phyloP scores from a whole-genome alignment of 2,113 vertebrate species.

The Melanotaenia duboulayi region DNA sequence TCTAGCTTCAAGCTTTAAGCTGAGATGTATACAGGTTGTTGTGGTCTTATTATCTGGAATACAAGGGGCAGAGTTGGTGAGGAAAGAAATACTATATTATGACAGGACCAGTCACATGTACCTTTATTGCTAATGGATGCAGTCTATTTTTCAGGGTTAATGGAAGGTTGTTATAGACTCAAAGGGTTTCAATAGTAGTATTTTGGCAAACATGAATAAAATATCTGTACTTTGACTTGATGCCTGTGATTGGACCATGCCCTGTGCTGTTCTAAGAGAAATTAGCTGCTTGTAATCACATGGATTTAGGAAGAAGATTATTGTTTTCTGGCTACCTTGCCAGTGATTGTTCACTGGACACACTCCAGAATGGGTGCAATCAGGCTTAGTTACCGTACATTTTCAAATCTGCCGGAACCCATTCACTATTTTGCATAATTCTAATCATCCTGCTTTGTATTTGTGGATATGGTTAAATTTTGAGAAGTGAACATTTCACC shows the following conservation, averaged over 20 bases:
- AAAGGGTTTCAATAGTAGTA: background rate
- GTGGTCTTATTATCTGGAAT: conserved; percentile 1
- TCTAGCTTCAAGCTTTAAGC: conserved; percentile 6
- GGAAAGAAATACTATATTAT: background rate
- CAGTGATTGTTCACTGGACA: conserved; percentile 14
- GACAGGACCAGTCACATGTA: background rate
- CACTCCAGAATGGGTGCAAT: conserved; percentile 18
- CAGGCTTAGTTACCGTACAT: conserved; percentile 10
- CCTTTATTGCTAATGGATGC: background rate
- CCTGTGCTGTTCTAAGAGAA: background rate
- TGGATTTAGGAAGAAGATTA: conserved; percentile 19
- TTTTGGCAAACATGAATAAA: conserved; percentile 10
- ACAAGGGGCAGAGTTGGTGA: background rate
- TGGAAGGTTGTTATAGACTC: background rate
- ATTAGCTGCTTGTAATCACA: conserved; percentile 34
- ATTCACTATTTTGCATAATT: background rate
- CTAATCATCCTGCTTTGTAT: background rate
- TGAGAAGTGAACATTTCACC: background rate
- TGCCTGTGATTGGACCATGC: background rate
- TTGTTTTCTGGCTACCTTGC: conserved; percentile 19
- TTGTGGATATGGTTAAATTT: background rate
- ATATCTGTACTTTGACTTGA: conserved; percentile 7
- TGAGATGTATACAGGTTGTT: conserved; percentile 8
- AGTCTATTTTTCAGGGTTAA: background rate
- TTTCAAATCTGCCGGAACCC: conserved; percentile 1